Evolutionary conservation across 2,113 vertebrate species (phyloP).

Genomic region (Amblyopsis rosae): DNA sequence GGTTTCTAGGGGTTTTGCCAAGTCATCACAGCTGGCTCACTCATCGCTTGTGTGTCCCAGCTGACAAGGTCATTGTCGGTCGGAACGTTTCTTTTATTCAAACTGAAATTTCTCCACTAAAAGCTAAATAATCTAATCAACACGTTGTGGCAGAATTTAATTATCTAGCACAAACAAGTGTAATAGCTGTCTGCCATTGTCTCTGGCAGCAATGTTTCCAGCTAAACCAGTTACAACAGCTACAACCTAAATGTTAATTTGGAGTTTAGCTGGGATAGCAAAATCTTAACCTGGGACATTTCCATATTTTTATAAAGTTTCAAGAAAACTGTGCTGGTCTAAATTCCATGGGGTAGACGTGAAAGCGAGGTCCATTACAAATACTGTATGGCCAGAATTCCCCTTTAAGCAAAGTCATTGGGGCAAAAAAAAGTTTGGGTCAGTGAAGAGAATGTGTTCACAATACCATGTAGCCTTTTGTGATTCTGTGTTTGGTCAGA

Average conservation of each 20-base stretch:
- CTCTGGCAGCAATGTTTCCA: slow-evolving; percentile 6
- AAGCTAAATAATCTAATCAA: slow-evolving; percentile 44
- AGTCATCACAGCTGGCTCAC: slow-evolving; percentile 54
- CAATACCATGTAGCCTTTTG: too few species aligned
- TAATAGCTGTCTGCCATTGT: slow-evolving; percentile 16
- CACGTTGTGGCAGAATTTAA: slow-evolving; percentile 21
- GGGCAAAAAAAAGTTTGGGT: too few species aligned
- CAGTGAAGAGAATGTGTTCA: too few species aligned
- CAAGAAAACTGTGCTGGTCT: too few species aligned
- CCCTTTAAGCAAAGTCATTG: too few species aligned
- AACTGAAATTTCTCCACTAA: slow-evolving; percentile 13
- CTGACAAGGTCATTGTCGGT: slow-evolving; percentile 66
- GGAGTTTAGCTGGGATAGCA: not conserved
- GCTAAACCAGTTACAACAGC: slow-evolving; percentile 5
- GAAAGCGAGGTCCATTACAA: too few species aligned
- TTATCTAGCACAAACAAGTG: slow-evolving; percentile 25
- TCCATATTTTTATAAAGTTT: too few species aligned
- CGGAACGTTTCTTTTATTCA: slow-evolving; percentile 42
- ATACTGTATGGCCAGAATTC: too few species aligned
- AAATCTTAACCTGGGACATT: not conserved
- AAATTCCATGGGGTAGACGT: too few species aligned
- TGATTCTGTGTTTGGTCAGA: too few species aligned
- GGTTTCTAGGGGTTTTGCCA: slow-evolving; percentile 41
- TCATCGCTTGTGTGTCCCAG: slow-evolving; percentile 23
- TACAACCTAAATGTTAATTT: slow-evolving; percentile 1